phyloP scores from a whole-genome alignment of 1,140 invertebrate genomes.

The Rhyzopertha dominica region DNA sequence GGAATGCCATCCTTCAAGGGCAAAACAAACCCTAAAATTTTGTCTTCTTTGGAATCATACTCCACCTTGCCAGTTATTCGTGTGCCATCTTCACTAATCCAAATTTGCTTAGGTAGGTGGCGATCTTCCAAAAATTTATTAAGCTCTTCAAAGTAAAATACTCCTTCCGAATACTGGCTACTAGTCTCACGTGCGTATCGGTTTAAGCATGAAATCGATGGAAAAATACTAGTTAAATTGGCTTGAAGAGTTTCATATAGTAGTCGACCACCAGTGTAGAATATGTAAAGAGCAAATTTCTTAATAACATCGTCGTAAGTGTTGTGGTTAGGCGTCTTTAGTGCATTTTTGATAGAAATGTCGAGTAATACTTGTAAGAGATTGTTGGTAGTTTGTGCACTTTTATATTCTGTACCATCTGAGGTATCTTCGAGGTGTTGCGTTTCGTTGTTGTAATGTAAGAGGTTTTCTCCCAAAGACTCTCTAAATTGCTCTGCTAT shows the following conservation, averaged over 20 bases:
- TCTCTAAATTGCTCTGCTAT: too few relatives aligned
- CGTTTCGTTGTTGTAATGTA: too few relatives aligned
- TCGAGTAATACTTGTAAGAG: too few relatives aligned
- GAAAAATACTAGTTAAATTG: conserved; percentile 3
- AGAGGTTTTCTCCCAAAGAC: too few relatives aligned
- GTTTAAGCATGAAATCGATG: conserved; percentile 2
- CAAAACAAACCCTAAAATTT: conserved; percentile 8
- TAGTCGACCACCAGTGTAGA: not conserved
- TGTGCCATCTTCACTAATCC: conserved; percentile 7
- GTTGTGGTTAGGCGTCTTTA: not conserved
- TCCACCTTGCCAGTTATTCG: conserved; percentile 8
- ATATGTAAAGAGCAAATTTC: conserved; percentile 3
- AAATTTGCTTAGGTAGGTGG: conserved; percentile 8
- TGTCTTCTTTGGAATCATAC: conserved; percentile 12
- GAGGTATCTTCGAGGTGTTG: too few relatives aligned
- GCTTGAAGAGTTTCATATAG: conserved; percentile 6
- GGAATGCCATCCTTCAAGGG: conserved; percentile 6
- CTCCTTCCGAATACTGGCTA: not conserved
- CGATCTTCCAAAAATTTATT: conserved; percentile 1
- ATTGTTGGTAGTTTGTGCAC: too few relatives aligned
- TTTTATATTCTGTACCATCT: too few relatives aligned
- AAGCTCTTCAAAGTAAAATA: conserved; percentile 1
- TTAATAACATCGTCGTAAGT: not conserved
- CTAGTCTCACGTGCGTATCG: not conserved
- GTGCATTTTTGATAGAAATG: too few relatives aligned